A percentile compares a stretch with the other conserved stretches of the same genome.
Evolutionary conservation across 2,888 invertebrate genomes (phyloP).

Genomic region (Apamea sordens): DNA sequence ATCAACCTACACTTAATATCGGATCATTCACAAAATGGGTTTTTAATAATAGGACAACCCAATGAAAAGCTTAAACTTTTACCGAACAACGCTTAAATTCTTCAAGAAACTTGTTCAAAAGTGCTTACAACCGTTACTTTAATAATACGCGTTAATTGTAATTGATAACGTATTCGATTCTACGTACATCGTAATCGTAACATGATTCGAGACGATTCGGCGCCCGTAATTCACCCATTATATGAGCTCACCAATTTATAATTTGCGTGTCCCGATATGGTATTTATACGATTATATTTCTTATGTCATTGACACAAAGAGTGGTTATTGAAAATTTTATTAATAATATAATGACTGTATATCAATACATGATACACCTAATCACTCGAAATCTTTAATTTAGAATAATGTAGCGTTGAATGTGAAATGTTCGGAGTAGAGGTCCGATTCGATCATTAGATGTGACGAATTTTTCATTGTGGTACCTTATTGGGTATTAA

Average conservation of each 20-base stretch:
- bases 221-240: conserved; percentile 85
- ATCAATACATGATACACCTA: conserved; percentile 75
- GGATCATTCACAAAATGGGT: conserved; percentile 78
- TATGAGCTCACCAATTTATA: conserved; percentile 80
- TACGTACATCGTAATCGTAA: conserved; percentile 81
- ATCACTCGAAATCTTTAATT: conserved; percentile 84
- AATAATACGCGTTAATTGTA: conserved; percentile 84
- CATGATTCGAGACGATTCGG: conserved; percentile 83
- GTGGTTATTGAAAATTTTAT: conserved; percentile 59
- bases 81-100: conserved; percentile 80
- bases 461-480: conserved; percentile 74
- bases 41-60: conserved; percentile 83
- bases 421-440: conserved; percentile 77
- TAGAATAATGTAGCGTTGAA: conserved; percentile 83
- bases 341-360: conserved; percentile 66
- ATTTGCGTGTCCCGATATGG: conserved; percentile 78
- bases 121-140: conserved; percentile 83
- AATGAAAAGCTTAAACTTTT: conserved; percentile 84
- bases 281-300: conserved; percentile 73
- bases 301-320: conserved; percentile 72
- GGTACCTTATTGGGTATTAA: conserved; percentile 30
- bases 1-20: conserved; percentile 70
- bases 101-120: conserved; percentile 82
- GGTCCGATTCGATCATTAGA: conserved; percentile 73
- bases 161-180: conserved; percentile 84